Evolutionary conservation across 2,113 vertebrate species (phyloP).

Genomic region (Microtus ochrogaster): DNA sequence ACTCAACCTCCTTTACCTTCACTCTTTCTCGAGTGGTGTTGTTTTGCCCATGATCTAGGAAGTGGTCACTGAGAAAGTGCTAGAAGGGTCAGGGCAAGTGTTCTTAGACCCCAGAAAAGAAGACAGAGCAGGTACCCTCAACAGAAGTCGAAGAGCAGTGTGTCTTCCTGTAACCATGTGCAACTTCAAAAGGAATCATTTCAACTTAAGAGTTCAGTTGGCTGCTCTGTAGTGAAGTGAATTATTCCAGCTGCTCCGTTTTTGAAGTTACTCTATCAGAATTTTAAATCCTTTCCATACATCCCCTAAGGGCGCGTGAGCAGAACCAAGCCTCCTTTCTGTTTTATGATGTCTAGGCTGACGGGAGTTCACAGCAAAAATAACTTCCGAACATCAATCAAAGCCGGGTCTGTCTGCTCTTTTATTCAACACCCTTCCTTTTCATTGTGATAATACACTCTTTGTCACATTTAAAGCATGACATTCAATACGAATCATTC

Average conservation of each 20-base stretch:
- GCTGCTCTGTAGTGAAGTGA: slow-evolving; percentile 80
- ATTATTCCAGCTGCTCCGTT: slow-evolving; percentile 80
- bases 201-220: slow-evolving; percentile 74
- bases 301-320: slow-evolving; percentile 76
- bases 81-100: slow-evolving; percentile 14
- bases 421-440: slow-evolving; percentile 77
- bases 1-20: background rate
- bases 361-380: slow-evolving; percentile 81
- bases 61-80: slow-evolving; percentile 46
- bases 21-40: background rate
- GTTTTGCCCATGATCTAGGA: slow-evolving; percentile 63
- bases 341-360: slow-evolving; percentile 84
- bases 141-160: background rate
- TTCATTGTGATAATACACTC: slow-evolving; percentile 76
- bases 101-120: background rate
- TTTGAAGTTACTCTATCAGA: slow-evolving; percentile 84
- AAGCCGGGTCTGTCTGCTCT: slow-evolving; percentile 73
- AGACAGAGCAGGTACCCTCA: background rate
- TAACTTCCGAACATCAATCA: slow-evolving; percentile 81
- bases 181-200: slow-evolving; percentile 82
- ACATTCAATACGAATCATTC: slow-evolving; percentile 68
- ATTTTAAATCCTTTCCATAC: slow-evolving; percentile 85
- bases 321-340: slow-evolving; percentile 82
- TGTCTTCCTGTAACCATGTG: background rate
- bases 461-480: slow-evolving; percentile 83